Conservation (phyloP, 1,140 invertebrate genomes). For the Phortica variegata region DNA sequence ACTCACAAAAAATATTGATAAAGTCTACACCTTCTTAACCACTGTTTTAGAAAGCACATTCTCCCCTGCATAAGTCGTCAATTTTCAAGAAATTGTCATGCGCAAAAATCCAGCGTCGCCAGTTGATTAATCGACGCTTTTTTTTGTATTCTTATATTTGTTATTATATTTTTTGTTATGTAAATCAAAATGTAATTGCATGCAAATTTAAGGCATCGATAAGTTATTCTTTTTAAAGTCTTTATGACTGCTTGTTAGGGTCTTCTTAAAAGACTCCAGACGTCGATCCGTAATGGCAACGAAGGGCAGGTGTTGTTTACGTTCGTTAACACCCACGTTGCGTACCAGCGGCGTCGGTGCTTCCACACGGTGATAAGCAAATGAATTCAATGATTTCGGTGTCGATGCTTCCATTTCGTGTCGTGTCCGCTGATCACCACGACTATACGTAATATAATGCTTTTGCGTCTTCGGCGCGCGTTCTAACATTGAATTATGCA, state of each 20-base stretch:
- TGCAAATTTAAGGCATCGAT: slow-evolving; percentile 47
- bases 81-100: too few relatives aligned
- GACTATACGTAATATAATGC: background rate
- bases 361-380: slow-evolving; percentile 52
- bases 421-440: background rate
- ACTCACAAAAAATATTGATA: too few relatives aligned
- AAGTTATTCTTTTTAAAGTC: slow-evolving; percentile 54
- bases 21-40: too few relatives aligned
- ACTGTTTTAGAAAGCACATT: too few relatives aligned
- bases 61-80: too few relatives aligned
- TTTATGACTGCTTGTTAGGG: slow-evolving; percentile 37
- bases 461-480: slow-evolving; percentile 12
- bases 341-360: slow-evolving; percentile 18
- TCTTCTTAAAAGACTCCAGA: slow-evolving; percentile 36
- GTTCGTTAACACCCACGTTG: slow-evolving; percentile 18
- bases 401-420: slow-evolving; percentile 33
- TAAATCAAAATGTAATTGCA: too few relatives aligned
- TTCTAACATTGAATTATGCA: too few relatives aligned
- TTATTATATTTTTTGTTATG: too few relatives aligned
- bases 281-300: slow-evolving; percentile 51
- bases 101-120: too few relatives aligned
- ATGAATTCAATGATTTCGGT: slow-evolving; percentile 25
- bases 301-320: slow-evolving; percentile 47
- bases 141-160: too few relatives aligned
- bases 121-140: too few relatives aligned